Percentiles rank a stretch among this genome's conserved stretches.
Evolutionary conservation across 2,888 invertebrate genomes (phyloP).

Genomic region (Hyposoter dolosus): DNA sequence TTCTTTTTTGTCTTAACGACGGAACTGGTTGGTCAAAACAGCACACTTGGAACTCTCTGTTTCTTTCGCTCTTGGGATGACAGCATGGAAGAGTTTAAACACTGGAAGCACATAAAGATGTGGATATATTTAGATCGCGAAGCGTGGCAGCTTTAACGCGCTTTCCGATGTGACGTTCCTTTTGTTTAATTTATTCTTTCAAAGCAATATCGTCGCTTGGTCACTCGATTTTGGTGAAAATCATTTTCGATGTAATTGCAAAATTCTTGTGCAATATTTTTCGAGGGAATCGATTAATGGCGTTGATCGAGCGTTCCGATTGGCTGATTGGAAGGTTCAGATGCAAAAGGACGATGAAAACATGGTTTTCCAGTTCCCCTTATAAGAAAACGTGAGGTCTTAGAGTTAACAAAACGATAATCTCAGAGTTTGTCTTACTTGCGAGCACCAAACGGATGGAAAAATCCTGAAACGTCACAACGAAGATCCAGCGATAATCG

Average conservation of each 20-base stretch:
- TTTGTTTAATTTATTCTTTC: constrained; percentile 29
- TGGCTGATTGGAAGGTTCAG: not conserved
- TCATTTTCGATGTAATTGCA: not conserved
- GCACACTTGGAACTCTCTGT: constrained; percentile 42
- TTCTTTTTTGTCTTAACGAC: constrained; percentile 38
- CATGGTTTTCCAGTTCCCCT: not conserved
- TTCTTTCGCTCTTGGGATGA: constrained; percentile 51
- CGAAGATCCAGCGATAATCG: not conserved
- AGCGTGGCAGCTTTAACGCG: constrained; percentile 61
- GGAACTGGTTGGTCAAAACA: constrained; percentile 42
- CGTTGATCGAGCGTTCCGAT: not conserved
- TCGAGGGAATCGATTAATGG: not conserved
- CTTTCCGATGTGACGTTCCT: constrained; percentile 54
- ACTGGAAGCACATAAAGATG: constrained; percentile 73
- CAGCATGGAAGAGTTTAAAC: constrained; percentile 73
- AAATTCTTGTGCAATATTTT: not conserved
- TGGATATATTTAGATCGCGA: constrained; percentile 78
- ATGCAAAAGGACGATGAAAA: not conserved
- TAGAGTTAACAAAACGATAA: no score
- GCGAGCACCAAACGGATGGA: not conserved
- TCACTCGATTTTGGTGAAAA: not conserved
- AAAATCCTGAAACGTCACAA: not conserved
- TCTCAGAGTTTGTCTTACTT: not conserved
- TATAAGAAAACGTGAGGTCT: not conserved
- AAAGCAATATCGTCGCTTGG: constrained; percentile 15